Evolutionary conservation across 2,888 invertebrate genomes (phyloP).

Genomic region (Patella pellucida): DNA sequence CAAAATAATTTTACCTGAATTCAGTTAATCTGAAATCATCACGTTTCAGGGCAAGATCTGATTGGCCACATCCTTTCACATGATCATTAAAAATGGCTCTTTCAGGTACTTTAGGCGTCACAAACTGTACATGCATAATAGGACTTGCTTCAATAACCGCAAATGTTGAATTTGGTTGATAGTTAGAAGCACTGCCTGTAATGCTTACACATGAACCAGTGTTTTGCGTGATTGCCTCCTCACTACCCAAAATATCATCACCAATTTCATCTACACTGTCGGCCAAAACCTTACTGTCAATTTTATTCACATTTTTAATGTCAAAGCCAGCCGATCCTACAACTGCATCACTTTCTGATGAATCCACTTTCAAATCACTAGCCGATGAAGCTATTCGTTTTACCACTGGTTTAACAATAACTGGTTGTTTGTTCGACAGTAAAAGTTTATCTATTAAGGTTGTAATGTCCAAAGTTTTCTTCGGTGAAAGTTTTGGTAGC

Average conservation of each 20-base stretch:
- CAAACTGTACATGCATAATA: slow-evolving; percentile 1
- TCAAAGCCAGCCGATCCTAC: slow-evolving; percentile 1
- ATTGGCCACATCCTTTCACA: background rate
- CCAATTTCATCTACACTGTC: slow-evolving; percentile 2
- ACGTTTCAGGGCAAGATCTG: background rate
- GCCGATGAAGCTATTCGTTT: background rate
- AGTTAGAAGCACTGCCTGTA: too few relatives aligned
- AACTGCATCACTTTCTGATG: background rate
- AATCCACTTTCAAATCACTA: background rate
- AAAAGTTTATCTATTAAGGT: slow-evolving; percentile 62
- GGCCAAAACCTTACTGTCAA: too few relatives aligned
- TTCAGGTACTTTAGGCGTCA: background rate
- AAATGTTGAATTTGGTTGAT: background rate
- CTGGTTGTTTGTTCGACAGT: slow-evolving; percentile 43
- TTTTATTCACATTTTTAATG: slow-evolving; percentile 1
- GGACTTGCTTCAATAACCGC: slow-evolving; percentile 1
- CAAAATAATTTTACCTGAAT: background rate
- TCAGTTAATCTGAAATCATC: slow-evolving; percentile 7
- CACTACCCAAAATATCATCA: background rate
- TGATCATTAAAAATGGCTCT: background rate
- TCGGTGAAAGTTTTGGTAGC: slow-evolving; percentile 30
- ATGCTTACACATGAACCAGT: background rate
- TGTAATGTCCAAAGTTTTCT: slow-evolving; percentile 54
- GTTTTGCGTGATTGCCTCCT: background rate
- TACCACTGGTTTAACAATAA: background rate